These are phyloP conservation scores for Gorsachius goisagi DNA, from an alignment of 2,113 vertebrate species.

Conservation along the genomic window DNA sequence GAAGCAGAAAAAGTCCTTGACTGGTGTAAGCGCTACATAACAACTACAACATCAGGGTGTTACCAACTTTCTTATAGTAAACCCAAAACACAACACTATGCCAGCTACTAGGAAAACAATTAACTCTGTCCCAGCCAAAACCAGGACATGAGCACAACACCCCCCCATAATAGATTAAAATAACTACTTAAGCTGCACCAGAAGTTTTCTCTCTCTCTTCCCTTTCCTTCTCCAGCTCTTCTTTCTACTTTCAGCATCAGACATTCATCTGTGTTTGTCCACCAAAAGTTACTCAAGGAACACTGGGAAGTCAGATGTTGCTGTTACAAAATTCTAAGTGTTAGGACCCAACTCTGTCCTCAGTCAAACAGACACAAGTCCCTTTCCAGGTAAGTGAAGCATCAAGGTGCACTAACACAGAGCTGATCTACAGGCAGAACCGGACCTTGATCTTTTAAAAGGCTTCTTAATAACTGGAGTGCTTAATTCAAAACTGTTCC, in stretches of 20 bases:
- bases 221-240: background rate
- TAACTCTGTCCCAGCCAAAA: no score
- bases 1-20: no score
- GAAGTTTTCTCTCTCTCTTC: background rate
- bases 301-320: background rate
- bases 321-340: background rate
- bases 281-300: background rate
- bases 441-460: background rate
- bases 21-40: no score
- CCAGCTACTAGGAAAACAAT: no score
- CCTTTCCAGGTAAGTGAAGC: background rate
- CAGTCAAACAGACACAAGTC: background rate
- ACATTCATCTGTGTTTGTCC: background rate
- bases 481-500: constrained; percentile 51
- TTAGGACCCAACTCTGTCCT: background rate
- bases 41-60: no score
- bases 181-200: background rate
- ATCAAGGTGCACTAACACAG: background rate
- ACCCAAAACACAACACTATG: no score
- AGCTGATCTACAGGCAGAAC: background rate
- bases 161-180: background rate
- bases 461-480: constrained; percentile 26
- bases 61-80: no score
- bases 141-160: background rate
- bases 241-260: background rate